Percentiles rank a stretch among this genome's conserved stretches.
These are phyloP conservation scores for Otus scops DNA, from an alignment of 2,797 vertebrate species.

Conservation along the genomic window DNA sequence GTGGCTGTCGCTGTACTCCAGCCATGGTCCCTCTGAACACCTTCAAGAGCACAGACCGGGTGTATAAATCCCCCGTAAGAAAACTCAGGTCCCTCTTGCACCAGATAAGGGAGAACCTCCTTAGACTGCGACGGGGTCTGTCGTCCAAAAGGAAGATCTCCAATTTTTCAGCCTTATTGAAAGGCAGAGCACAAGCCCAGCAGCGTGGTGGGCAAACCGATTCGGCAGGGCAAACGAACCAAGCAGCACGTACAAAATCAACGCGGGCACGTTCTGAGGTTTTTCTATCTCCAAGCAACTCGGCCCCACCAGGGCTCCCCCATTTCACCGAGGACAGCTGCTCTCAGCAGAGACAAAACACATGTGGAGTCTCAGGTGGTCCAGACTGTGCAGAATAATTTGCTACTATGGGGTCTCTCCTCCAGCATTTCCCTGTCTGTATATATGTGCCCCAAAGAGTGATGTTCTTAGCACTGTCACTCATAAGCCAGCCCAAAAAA, in stretches of 20 bases:
- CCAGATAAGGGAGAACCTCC: background rate
- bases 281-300: background rate
- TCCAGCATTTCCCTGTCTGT: background rate
- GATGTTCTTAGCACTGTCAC: background rate
- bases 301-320: background rate
- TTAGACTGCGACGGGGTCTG: background rate
- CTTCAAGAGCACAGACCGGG: background rate
- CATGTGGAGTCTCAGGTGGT: background rate
- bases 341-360: background rate
- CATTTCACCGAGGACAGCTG: background rate
- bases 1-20: background rate
- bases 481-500: background rate
- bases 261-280: background rate
- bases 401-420: background rate
- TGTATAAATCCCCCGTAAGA: background rate
- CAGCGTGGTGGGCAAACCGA: background rate
- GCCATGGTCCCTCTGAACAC: background rate
- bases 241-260: background rate
- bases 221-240: background rate
- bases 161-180: background rate
- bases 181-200: background rate
- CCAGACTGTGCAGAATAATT: background rate
- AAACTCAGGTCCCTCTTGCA: background rate
- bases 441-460: background rate
- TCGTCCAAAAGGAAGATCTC: background rate